A percentile compares a stretch with the other conserved stretches of the same genome.
Conservation (phyloP, 1,140 invertebrate genomes). For the Anoplophora glabripennis region DNA sequence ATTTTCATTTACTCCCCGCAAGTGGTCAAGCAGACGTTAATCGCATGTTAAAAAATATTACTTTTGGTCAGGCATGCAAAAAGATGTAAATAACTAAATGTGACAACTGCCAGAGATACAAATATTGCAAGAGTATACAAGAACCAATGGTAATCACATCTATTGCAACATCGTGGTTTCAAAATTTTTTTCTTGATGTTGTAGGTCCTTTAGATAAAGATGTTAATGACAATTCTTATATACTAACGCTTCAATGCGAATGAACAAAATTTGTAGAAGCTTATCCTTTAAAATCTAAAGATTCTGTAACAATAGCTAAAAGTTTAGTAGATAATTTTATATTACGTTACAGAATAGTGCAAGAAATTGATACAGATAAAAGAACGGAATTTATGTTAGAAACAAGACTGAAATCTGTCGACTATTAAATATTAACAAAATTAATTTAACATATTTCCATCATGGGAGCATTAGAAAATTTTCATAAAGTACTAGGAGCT, state of each 20-base stretch:
- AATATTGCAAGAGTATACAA: slow-evolving; percentile 18
- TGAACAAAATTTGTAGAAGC: no score
- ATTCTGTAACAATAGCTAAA: no score
- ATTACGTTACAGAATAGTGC: no score
- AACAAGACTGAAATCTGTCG: slow-evolving; percentile 2
- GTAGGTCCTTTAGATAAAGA: slow-evolving; percentile 25
- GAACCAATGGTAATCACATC: slow-evolving; percentile 19
- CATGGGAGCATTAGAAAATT: slow-evolving; percentile 34
- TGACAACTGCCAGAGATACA: slow-evolving; percentile 25
- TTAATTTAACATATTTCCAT: slow-evolving; percentile 30
- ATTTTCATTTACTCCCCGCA: slow-evolving; percentile 20
- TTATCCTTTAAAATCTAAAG: no score
- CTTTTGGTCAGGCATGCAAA: slow-evolving; percentile 20
- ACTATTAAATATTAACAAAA: no score
- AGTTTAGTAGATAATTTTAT: no score
- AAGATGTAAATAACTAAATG: slow-evolving; percentile 16
- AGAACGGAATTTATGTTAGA: no score
- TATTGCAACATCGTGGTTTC: slow-evolving; percentile 19
- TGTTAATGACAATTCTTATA: slow-evolving; percentile 19
- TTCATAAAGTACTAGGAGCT: slow-evolving; percentile 28
- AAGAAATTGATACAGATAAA: no score
- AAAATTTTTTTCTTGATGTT: slow-evolving; percentile 25
- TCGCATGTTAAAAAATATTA: slow-evolving; percentile 27
- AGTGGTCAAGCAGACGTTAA: slow-evolving; percentile 26
- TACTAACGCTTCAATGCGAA: slow-evolving; percentile 25